Base-by-base conservation (phyloP, 2,113 vertebrate species). In the Camarhynchus parvulus region DNA sequence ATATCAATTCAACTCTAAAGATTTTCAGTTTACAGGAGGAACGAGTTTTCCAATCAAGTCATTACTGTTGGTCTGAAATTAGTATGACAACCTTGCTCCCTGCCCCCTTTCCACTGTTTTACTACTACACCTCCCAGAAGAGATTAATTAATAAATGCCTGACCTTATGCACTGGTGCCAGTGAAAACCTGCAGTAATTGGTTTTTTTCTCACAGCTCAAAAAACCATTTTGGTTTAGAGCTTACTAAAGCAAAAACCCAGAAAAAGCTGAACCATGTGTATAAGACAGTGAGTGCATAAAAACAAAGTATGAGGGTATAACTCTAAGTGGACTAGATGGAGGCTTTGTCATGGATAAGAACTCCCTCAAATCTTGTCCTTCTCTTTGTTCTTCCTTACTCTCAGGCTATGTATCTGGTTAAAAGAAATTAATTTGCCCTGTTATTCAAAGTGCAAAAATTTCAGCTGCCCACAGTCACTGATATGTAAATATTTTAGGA, bases 71-170 rank as follows among this genome's bases (percentile, higher is more conserved):
- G 61, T 68, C 58, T 46, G 22, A 91, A 74, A 70, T 52, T 86
- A 91, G 15, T 74, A 85, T 91, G 75, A 31, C 15, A 77, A 13
- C 33, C 6, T 68, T 15, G 23, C 78, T 83, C 17, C 33, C 59
- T 82, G 35, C 11, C 28, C 31, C 25, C 41, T 85, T 80, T 58
- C 35, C 49, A 74, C n/a, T 67, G 10, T 70, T 78, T 83, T 91
- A 66, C 39, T 63, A 44, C 35, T 90, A 20, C 11, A 15, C 31
- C 21, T 84, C 17, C 46, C 56, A 37, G 69, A 87, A 87, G 1
- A 75, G 24, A 69, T 67, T 90, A 75, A 72, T 62, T 90, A 75
- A 85, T 37, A 96, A 94, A 89, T 28, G 28, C 50, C 28, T 90
- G 28, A 42, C 15, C 25, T 55, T 64, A 56, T 42, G 7, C 39